A percentile compares a stretch with the other conserved stretches of the same genome.
phyloP scores from a whole-genome alignment of 2,888 invertebrate genomes.

The Polydrusus pterygomalis region DNA sequence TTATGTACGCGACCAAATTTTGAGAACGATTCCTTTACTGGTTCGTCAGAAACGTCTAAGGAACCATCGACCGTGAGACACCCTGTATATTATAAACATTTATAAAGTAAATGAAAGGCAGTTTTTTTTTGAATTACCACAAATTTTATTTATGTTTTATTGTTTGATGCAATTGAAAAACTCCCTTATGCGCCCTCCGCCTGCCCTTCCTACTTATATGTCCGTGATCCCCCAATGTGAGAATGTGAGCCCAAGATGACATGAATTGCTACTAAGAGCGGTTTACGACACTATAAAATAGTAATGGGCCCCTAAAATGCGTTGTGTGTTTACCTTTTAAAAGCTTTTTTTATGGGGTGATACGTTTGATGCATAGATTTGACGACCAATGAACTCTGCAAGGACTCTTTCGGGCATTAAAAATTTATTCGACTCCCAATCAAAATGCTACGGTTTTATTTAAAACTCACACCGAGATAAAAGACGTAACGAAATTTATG shows the following conservation, averaged over 20 bases:
- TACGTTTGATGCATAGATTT: slow-evolving; percentile 52
- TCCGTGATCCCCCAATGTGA: slow-evolving; percentile 31
- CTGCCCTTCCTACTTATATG: background rate
- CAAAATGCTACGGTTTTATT: slow-evolving; percentile 23
- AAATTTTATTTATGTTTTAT: no score
- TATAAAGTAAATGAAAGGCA: no score
- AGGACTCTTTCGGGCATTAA: slow-evolving; percentile 43
- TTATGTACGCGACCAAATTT: no score
- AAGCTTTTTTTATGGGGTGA: slow-evolving; percentile 55
- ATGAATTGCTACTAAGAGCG: slow-evolving; percentile 70
- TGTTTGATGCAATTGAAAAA: no score
- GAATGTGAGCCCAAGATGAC: slow-evolving; percentile 52
- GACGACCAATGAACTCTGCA: slow-evolving; percentile 49
- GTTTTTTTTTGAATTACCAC: no score
- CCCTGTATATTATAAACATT: no score
- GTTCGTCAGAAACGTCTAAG: no score
- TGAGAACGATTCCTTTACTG: no score
- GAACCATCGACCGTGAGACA: no score
- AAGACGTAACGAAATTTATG: slow-evolving; percentile 17
- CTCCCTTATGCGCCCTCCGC: background rate
- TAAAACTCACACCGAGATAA: slow-evolving; percentile 21
- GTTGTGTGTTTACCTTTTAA: slow-evolving; percentile 53
- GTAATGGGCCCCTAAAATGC: slow-evolving; percentile 65
- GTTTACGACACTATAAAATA: slow-evolving; percentile 70
- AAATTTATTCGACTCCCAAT: slow-evolving; percentile 40